Evolutionary conservation across 2,888 invertebrate genomes (phyloP).

Genomic region (Tortrix viridana): DNA sequence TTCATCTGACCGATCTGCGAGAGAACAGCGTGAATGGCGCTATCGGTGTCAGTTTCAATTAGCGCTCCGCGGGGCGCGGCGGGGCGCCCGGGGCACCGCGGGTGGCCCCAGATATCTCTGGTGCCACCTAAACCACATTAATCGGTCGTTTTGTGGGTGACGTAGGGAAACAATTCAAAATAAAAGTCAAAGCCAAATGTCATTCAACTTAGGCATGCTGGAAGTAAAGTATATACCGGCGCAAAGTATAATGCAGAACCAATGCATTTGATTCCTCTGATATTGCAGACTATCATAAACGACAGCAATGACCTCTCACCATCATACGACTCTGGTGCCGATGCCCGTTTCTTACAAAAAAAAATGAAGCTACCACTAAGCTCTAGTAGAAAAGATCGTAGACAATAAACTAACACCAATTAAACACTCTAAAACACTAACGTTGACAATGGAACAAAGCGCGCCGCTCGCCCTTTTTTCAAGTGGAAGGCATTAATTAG

Average conservation of each 20-base stretch:
- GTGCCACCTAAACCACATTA: slow-evolving; percentile 66
- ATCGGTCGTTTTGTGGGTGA: slow-evolving; percentile 51
- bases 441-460: slow-evolving; percentile 74
- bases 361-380: too few relatives aligned
- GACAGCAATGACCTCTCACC: too few relatives aligned
- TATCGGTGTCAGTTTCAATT: slow-evolving; percentile 63
- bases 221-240: too few relatives aligned
- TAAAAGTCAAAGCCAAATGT: not conserved
- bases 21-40: slow-evolving; percentile 60
- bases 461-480: slow-evolving; percentile 68
- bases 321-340: too few relatives aligned
- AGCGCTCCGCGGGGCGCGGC: slow-evolving; percentile 57
- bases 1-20: slow-evolving; percentile 31
- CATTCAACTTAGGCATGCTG: too few relatives aligned
- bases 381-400: too few relatives aligned
- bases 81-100: slow-evolving; percentile 48
- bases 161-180: slow-evolving; percentile 33
- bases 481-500: slow-evolving; percentile 78
- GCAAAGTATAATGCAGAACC: too few relatives aligned
- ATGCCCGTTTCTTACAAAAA: too few relatives aligned
- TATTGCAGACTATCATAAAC: too few relatives aligned
- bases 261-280: too few relatives aligned
- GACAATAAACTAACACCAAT: slow-evolving; percentile 24
- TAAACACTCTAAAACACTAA: slow-evolving; percentile 51
- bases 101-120: slow-evolving; percentile 52